A percentile compares a stretch with the other conserved stretches of the same genome.
These are phyloP conservation scores for Pristionchus arcanus DNA, from an alignment of 2,888 invertebrate genomes.

Conservation along the genomic window DNA sequence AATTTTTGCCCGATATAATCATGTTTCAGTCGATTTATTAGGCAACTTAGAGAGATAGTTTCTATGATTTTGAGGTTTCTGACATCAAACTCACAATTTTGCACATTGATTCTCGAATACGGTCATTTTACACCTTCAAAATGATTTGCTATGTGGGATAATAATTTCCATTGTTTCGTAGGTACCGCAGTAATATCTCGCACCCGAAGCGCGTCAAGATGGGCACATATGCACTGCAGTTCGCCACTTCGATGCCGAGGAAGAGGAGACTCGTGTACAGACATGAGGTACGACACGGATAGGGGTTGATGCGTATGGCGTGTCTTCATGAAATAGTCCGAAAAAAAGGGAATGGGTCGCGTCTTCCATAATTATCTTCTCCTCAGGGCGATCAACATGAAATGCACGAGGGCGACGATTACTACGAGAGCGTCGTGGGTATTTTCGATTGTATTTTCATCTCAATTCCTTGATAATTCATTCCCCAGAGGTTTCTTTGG, in stretches of 20 bases:
- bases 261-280: slow-evolving; percentile 40
- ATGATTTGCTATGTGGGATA: neutral
- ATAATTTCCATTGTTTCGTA: neutral
- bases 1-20: neutral
- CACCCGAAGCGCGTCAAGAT: slow-evolving; percentile 15
- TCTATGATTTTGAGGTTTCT: no score
- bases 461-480: no score
- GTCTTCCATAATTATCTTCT: neutral
- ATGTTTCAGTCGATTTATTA: neutral
- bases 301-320: no score
- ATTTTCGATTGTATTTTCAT: neutral
- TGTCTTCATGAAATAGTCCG: neutral
- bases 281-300: no score
- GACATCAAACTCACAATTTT: neutral
- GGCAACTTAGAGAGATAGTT: no score
- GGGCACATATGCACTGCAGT: slow-evolving; percentile 52
- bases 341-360: neutral
- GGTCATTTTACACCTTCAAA: neutral
- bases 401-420: slow-evolving; percentile 17
- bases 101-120: neutral
- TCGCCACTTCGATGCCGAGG: neutral
- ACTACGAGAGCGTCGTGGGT: slow-evolving; percentile 47
- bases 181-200: neutral
- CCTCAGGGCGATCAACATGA: neutral
- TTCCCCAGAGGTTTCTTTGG: no score